Evolutionary conservation across 53 echinoderm and acorn worm species (phyloP), one percentile per base, ranked within the genome.

Genomic region (Henricia sp.): DNA sequence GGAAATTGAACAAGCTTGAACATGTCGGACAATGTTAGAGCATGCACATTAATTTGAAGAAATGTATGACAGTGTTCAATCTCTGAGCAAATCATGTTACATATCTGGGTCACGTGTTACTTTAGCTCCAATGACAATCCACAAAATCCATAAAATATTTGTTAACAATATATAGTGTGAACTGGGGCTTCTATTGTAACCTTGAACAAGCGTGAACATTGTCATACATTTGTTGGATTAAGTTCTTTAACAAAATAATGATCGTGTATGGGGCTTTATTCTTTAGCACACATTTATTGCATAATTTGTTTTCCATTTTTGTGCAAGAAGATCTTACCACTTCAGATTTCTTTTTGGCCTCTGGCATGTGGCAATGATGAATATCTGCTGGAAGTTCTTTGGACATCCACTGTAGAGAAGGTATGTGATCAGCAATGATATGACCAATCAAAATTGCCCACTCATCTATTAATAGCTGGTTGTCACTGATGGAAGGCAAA

Each of bases 401-500:
- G 21, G 50, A 21, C 6, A 86, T 40, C 74, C 86, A 86, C 20
- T 38, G 42, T 62, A 86, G 36, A 17, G 63, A 60, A 19, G 86
- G 73, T 9, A 86, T 27, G 44, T 86, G 63, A 3, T 60, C 65
- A 6, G 86, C 41, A n/a, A 86, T 74, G 42, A 86, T 86, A 40
- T 73, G 73, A 14, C 86, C 86, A 62, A 86, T 86, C 30, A 74
- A 27, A 25, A 74, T 50, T 19, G 73, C n/a, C 86, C 86, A 86
- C 63, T 62, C 46, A 20, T 30, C 62, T 48, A 62, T 59, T 51
- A 86, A 42, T 4, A 43, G n/a, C 14, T 72, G 43, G 50, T 86
- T 73, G 42, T 72, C 73, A 41, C 46, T 25, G n/a, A 64, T 29
- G 36, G 72, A 60, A 27, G 87, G 87, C 1, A 87, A 46, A 39